Evolutionary conservation across 2,888 invertebrate genomes (phyloP).

Genomic region (Drosophila mayaguana): DNA sequence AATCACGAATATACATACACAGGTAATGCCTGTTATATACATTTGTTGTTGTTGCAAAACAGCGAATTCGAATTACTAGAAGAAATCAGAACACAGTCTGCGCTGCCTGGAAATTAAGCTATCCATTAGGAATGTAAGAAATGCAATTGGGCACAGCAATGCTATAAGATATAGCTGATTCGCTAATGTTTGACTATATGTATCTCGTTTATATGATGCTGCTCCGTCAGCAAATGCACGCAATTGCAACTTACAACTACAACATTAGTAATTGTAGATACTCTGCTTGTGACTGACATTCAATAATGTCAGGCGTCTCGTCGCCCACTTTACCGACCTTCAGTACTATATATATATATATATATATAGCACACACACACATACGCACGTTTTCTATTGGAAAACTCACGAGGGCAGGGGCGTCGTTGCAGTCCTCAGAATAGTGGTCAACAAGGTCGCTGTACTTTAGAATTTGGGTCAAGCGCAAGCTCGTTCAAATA

Average conservation of each 20-base stretch:
- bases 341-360: constrained; percentile 17
- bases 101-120: too few species aligned
- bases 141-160: too few species aligned
- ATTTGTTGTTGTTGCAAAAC: too few species aligned
- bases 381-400: constrained; percentile 10
- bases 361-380: neutral
- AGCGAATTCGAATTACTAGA: too few species aligned
- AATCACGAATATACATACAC: too few species aligned
- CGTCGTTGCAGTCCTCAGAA: constrained; percentile 47
- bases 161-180: neutral
- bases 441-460: constrained; percentile 60
- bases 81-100: too few species aligned
- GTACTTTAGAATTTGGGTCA: constrained; percentile 81
- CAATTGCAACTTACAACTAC: neutral
- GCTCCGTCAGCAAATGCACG: neutral
- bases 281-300: constrained; percentile 63
- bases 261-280: constrained; percentile 18
- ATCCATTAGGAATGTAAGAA: too few species aligned
- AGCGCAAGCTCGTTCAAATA: constrained; percentile 63
- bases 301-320: constrained; percentile 73
- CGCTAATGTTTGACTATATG: neutral
- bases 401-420: constrained; percentile 65
- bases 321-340: constrained; percentile 53
- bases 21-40: too few species aligned
- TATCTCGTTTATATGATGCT: neutral